phyloP scores from a whole-genome alignment of 1,140 invertebrate species.

The Drosophila serrata region DNA sequence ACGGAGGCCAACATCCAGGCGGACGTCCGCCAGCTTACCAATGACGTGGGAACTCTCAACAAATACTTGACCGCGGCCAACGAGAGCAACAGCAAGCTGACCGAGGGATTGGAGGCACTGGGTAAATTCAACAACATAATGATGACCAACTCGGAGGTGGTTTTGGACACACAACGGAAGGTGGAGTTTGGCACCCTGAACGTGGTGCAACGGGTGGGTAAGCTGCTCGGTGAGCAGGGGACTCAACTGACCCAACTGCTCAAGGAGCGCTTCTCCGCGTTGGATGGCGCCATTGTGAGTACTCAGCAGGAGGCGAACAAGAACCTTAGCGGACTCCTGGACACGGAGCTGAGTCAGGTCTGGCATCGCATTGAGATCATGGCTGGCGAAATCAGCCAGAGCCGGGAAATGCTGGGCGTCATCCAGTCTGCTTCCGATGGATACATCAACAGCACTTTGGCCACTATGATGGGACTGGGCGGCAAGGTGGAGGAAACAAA shows the following conservation, averaged over 20 bases:
- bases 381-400: conserved; percentile 93
- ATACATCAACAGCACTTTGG: conserved; percentile 93
- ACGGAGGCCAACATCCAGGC: conserved; percentile 62
- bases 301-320: conserved; percentile 90
- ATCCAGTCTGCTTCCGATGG: conserved; percentile 92
- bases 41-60: conserved; percentile 67
- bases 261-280: conserved; percentile 89
- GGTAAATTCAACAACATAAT: conserved; percentile 92
- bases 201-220: conserved; percentile 92
- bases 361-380: conserved; percentile 95
- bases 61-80: conserved; percentile 87
- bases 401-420: conserved; percentile 90
- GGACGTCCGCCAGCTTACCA: conserved; percentile 85
- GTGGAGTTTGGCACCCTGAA: conserved; percentile 94
- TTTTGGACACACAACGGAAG: conserved; percentile 93
- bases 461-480: conserved; percentile 93
- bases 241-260: conserved; percentile 90
- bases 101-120: conserved; percentile 86
- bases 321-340: conserved; percentile 92
- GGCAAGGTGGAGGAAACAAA: conserved; percentile 92
- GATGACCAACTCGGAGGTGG: conserved; percentile 93
- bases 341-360: conserved; percentile 93
- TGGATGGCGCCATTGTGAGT: conserved; percentile 90
- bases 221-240: conserved; percentile 89
- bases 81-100: conserved; percentile 87